Evolutionary conservation across 2,888 invertebrate species (phyloP).

Genomic region (Glaucopsyche alexis): DNA sequence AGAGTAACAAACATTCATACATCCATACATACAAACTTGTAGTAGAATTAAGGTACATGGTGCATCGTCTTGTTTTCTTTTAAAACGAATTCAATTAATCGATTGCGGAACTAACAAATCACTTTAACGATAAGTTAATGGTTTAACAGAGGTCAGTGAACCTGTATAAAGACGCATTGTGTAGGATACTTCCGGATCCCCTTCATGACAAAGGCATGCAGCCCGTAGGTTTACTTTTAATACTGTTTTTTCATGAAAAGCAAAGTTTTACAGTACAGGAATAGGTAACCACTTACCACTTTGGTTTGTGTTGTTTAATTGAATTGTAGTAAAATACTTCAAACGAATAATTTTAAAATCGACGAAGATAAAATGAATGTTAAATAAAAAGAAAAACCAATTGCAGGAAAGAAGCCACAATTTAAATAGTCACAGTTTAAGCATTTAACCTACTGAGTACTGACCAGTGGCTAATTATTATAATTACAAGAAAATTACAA

Average conservation of each 20-base stretch:
- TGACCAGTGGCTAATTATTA: background rate
- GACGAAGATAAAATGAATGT: too few relatives aligned
- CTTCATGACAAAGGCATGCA: constrained; percentile 1
- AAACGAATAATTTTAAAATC: background rate
- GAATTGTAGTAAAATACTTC: background rate
- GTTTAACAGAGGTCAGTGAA: constrained; percentile 13
- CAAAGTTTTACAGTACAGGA: background rate
- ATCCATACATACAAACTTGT: too few relatives aligned
- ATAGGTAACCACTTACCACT: background rate
- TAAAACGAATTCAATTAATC: constrained; percentile 6
- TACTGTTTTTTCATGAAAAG: constrained; percentile 1
- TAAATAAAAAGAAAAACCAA: too few relatives aligned
- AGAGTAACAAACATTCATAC: too few relatives aligned
- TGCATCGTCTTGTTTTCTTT: constrained; percentile 8
- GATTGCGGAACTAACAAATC: constrained; percentile 25
- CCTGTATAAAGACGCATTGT: constrained; percentile 25
- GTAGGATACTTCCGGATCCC: constrained; percentile 17
- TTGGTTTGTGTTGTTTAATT: background rate
- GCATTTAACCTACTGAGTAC: too few relatives aligned
- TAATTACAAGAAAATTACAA: background rate
- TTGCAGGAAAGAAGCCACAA: background rate
- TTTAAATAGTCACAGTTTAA: background rate
- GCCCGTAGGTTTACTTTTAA: background rate
- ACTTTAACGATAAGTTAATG: constrained; percentile 24
- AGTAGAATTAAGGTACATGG: background rate